A percentile compares a stretch with the other conserved stretches of the same genome.
phyloP scores from a whole-genome alignment of 2,113 vertebrate genomes.

The Leptosomus discolor region DNA sequence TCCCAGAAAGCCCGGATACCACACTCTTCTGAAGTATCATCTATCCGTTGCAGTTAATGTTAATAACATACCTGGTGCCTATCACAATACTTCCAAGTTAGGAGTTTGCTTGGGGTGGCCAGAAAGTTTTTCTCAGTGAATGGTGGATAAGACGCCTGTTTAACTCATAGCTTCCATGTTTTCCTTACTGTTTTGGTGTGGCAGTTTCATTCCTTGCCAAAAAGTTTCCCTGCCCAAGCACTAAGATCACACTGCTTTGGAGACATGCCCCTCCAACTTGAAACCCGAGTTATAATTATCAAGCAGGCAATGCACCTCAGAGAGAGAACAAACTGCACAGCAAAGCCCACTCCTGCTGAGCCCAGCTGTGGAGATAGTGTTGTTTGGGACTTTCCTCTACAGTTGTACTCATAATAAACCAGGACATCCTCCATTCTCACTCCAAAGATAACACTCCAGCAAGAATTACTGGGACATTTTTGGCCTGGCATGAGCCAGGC shows the following conservation, averaged over 20 bases:
- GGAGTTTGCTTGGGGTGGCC: background rate
- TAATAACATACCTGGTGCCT: background rate
- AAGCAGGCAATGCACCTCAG: background rate
- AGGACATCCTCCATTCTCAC: background rate
- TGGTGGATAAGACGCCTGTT: background rate
- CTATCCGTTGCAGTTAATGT: background rate
- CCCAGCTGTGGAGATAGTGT: constrained; percentile 19
- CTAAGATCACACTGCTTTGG: background rate
- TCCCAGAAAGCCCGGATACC: background rate
- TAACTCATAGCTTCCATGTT: background rate
- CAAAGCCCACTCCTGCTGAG: constrained; percentile 28
- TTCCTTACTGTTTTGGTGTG: background rate
- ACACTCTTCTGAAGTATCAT: background rate
- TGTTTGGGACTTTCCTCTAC: background rate
- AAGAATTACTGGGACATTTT: background rate
- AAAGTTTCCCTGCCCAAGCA: background rate
- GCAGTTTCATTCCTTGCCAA: background rate
- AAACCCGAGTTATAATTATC: background rate
- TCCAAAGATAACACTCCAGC: background rate
- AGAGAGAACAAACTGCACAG: background rate
- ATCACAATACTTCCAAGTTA: background rate
- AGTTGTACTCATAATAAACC: background rate
- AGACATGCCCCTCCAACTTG: background rate
- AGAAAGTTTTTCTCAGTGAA: background rate
- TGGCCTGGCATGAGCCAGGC: background rate